These are phyloP conservation scores for Coccyzus lansbergi DNA, from an alignment of 2,797 vertebrate genomes.

Conservation along the genomic window DNA sequence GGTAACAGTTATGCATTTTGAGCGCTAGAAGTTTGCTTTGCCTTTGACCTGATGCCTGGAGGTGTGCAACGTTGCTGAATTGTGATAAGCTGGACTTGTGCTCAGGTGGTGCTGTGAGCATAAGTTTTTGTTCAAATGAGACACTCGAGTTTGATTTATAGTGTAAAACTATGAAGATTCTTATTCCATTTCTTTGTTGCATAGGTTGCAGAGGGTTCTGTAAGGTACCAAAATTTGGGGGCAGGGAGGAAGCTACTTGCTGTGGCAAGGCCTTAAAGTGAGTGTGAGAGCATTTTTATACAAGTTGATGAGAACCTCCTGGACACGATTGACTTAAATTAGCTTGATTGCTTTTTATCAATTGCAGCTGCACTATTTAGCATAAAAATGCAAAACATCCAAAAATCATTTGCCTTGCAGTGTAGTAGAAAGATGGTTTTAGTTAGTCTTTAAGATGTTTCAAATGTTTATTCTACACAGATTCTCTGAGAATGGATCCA, in stretches of 20 bases:
- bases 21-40: conserved; percentile 4
- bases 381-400: conserved; percentile 84
- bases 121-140: conserved; percentile 36
- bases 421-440: conserved; percentile 81
- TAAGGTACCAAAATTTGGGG: conserved; percentile 42
- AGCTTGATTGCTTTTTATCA: conserved; percentile 85
- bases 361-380: conserved; percentile 81
- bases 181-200: conserved; percentile 12
- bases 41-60: not conserved
- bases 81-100: not conserved
- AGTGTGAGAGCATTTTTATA: conserved; percentile 77
- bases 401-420: conserved; percentile 83
- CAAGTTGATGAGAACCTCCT: conserved; percentile 82
- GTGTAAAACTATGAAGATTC: conserved; percentile 8
- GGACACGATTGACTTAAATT: conserved; percentile 85
- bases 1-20: not conserved
- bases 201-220: conserved; percentile 17
- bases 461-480: conserved; percentile 80
- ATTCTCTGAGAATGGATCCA: conserved; percentile 79
- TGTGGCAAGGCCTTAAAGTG: conserved; percentile 74
- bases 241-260: conserved; percentile 5
- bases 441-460: conserved; percentile 83
- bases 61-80: not conserved
- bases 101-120: not conserved
- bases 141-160: conserved; percentile 1